Evolutionary conservation across 2,113 vertebrate genomes (phyloP), one percentile per base, ranked within the genome.

Genomic region (Isichthys henryi): DNA sequence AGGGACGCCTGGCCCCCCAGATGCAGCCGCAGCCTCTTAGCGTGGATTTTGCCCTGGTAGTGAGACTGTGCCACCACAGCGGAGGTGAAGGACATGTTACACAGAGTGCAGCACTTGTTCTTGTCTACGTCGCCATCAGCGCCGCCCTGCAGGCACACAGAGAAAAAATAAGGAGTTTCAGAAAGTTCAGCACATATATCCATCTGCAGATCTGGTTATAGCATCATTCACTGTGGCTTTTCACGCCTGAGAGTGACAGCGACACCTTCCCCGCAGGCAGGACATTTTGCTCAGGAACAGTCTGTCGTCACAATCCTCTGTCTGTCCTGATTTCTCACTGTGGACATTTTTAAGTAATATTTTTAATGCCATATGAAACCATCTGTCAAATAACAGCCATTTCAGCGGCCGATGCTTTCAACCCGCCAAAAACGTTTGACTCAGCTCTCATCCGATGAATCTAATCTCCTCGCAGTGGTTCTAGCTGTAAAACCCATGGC

Each of bases 51-150:
- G 92, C 96, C 96, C 89, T 96, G 96, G 91, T 97, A 97, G 92
- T 97, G 96, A 0, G 96, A 96, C 58, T 97, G 95, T 0, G 96
- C 96, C 94, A 97, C 96, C 90, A 97, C 96, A 0, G 96, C 96
- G 0, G 96, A 97, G 70, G 96, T 97, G 90, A 97, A 97, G 56
- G 96, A 96, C 96, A 97, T 97, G 93, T 96, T 97, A 89, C 96
- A 90, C 7, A 90, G 86, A 6, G 89, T 90, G 50, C 89, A 90
- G 87, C 89, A 90, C 87, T 88, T 90, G 50, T 90, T 88, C 74
- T 46, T 62, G 48, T 90, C 89, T 87, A 90, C 89, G 56, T 88
- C 89, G 1, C 86, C 74, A 7, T 90, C 70, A 9, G 56, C 89
- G 48, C 89, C 74, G 43, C 52, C 89, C 89, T 90, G 74, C 50